Evolutionary conservation across 2,113 vertebrate genomes (phyloP).

Genomic region (Podiceps cristatus): DNA sequence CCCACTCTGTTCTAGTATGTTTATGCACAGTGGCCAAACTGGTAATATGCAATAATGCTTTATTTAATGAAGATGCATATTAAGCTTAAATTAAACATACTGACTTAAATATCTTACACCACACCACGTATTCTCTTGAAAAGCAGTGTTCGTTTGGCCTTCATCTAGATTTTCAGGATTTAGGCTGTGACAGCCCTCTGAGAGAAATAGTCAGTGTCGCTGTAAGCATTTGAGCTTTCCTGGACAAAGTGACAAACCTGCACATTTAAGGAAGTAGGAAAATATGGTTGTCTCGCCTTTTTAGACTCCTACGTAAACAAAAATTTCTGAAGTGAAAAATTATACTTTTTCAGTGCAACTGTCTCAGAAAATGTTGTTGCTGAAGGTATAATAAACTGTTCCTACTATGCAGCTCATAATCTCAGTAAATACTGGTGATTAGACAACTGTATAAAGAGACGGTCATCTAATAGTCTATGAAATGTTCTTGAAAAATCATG

Average conservation of each 20-base stretch:
- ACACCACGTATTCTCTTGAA: neutral
- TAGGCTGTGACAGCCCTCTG: neutral
- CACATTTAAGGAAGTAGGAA: neutral
- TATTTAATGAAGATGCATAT: neutral
- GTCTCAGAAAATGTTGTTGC: neutral
- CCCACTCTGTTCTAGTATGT: neutral
- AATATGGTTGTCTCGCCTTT: neutral
- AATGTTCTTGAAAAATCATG: neutral
- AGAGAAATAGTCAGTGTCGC: accelerated
- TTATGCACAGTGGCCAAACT: neutral
- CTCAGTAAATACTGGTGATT: accelerated
- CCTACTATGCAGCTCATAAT: neutral
- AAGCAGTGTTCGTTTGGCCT: neutral
- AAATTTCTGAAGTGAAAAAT: neutral
- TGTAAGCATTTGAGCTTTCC: neutral
- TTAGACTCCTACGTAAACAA: neutral
- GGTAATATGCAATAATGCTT: neutral
- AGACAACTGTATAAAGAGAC: neutral
- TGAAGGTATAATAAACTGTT: neutral
- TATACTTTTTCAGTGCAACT: neutral
- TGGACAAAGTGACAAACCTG: accelerated
- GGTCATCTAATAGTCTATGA: neutral
- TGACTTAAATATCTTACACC: neutral
- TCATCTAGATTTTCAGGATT: neutral
- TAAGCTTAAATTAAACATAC: neutral